Evolutionary conservation across 2,888 invertebrate species (phyloP), one percentile per base, ranked within the genome.

Genomic region (Eristalis arbustorum): DNA sequence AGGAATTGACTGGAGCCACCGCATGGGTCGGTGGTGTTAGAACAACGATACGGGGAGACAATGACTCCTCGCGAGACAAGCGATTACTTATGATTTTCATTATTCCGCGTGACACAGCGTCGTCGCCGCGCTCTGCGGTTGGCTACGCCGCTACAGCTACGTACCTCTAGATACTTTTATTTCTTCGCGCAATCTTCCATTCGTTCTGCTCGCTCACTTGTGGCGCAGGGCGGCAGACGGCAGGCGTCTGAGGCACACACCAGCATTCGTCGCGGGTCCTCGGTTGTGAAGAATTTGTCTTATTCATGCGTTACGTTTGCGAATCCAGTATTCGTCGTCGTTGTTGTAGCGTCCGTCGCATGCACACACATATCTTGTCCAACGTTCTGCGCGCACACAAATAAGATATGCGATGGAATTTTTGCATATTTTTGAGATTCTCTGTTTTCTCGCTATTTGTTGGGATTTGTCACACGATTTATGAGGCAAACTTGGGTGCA

Each of bases 41-140:
- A 77, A 37, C 34, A 57, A 71, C 69, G 68, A 77, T 71, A 84
- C 84, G 42, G 68, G 40, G 49, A 72, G 75, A 80, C 84, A 76
- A 80, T 84, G 79, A 84, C 84, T 79, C 69, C 63, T 62, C 62
- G 68, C 79, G 69, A 75, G 79, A 75, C 84, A 75, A 79, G 57
- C 74, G 59, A 79, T 75, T 79, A 75, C 79, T 84, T 84, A 62
- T 76, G 79, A 72, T 84, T 80, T 84, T 67, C 72, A 80, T 80
- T 75, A 80, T 80, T 84, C 62, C 80, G 80, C 80, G 76, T 84
- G 84, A 80, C 84, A 80, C 34, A 28, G 28, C 72, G 80, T 71
- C 59, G 71, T 78, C 77, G 59, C 71, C 71, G 62, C 23, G 31
- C 59, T 78, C 34, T 79, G 49, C 49, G 49, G 49, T 18, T 49